A percentile compares a stretch with the other conserved stretches of the same genome.
These are phyloP conservation scores for Hypomesus transpacificus DNA, from an alignment of 2,113 vertebrate genomes.

Conservation along the genomic window DNA sequence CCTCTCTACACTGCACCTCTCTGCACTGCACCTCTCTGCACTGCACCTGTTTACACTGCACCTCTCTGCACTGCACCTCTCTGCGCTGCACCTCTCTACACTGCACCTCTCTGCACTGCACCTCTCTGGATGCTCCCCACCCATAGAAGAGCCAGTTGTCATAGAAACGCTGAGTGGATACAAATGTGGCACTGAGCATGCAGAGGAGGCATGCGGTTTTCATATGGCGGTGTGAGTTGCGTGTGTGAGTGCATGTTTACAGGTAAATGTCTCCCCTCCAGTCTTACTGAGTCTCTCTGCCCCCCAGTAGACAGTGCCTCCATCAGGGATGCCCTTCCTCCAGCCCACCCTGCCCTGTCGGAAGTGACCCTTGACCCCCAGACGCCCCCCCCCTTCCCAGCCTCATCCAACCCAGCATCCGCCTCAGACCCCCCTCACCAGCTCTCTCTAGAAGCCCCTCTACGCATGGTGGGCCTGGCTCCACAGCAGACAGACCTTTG, in stretches of 20 bases:
- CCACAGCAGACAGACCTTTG: constrained; percentile 57
- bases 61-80: too few species aligned
- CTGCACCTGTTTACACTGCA: too few species aligned
- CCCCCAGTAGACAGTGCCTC: constrained; percentile 82
- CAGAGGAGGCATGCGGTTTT: not conserved
- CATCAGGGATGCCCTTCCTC: constrained; percentile 91
- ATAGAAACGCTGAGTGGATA: not conserved
- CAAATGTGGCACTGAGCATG: not conserved
- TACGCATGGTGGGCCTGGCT: constrained; percentile 63
- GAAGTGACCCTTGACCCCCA: constrained; percentile 90
- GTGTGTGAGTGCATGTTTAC: constrained; percentile 12
- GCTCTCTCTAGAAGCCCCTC: constrained; percentile 82
- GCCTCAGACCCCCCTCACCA: constrained; percentile 85
- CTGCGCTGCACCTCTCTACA: too few species aligned
- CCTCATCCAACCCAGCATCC: constrained; percentile 90
- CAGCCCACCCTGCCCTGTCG: constrained; percentile 93
- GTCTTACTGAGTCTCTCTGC: constrained; percentile 38
- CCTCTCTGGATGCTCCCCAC: not conserved
- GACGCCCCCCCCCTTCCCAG: constrained; percentile 76
- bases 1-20: too few species aligned
- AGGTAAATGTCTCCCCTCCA: constrained; percentile 8
- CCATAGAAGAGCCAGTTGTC: too few species aligned
- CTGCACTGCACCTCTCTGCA: too few species aligned
- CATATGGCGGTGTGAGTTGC: not conserved
- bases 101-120: too few species aligned